A percentile compares a stretch with the other conserved stretches of the same genome.
Evolutionary conservation across 1,140 invertebrate genomes (phyloP).

Genomic region (Diorhabda sublineata): DNA sequence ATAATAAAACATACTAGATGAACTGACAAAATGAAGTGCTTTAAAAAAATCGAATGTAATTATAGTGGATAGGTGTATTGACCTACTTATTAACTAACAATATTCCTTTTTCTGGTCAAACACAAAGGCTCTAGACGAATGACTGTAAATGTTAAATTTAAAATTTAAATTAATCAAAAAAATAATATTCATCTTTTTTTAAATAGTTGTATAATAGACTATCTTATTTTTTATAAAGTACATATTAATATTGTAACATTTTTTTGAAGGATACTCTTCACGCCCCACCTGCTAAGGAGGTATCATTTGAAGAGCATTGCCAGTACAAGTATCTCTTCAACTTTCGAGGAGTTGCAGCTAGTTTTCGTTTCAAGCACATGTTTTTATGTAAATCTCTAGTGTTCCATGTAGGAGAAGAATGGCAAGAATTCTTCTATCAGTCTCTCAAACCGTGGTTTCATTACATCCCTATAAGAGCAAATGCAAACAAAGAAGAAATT

Average conservation of each 20-base stretch:
- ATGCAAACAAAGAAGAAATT: constrained; percentile 64
- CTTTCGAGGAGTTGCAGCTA: constrained; percentile 93
- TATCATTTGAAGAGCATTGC: constrained; percentile 89
- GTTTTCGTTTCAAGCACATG: constrained; percentile 94
- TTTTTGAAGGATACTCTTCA: constrained; percentile 76
- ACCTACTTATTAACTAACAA: no score
- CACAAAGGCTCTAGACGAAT: no score
- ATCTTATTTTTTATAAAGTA: no score
- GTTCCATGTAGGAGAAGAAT: constrained; percentile 92
- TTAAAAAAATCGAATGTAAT: no score
- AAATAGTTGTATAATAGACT: no score
- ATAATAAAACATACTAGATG: no score
- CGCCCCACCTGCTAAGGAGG: constrained; percentile 76
- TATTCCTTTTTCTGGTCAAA: no score
- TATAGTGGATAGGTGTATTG: no score
- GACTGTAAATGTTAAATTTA: no score
- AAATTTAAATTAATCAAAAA: no score
- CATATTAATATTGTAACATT: constrained; percentile 11
- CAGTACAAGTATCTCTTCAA: constrained; percentile 94
- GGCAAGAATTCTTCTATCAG: constrained; percentile 94
- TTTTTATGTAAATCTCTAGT: constrained; percentile 93
- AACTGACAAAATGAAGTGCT: no score
- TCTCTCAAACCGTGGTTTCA: constrained; percentile 93
- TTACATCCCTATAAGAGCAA: constrained; percentile 82
- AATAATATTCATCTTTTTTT: no score